Base-by-base conservation (phyloP, 2,113 vertebrate genomes). In the Corythornis madagascariensis region DNA sequence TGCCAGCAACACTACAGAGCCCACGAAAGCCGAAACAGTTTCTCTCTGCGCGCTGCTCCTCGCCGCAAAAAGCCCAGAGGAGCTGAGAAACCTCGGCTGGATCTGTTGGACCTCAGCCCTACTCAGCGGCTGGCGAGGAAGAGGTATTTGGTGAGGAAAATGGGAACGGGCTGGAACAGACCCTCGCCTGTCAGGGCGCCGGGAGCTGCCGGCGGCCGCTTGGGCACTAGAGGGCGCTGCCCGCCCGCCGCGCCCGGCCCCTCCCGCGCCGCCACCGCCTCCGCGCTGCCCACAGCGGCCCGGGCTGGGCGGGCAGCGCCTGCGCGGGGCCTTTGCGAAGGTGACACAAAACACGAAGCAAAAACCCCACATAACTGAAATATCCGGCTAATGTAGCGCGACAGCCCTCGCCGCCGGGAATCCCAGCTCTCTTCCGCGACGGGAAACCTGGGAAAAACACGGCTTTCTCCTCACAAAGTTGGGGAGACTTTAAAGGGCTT, bases 261-360 rank as follows among this genome's bases (percentile, higher is more conserved):
- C 15, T 24, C 57, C 57, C n/a, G 57, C 45, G 25, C 63, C 40
- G 63, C 63, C 26, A 17, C 38, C 10, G 24, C 35, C 52, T 13
- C 25, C 19, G 47, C 47, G 11, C 57, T 24, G 13, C 29, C 40
- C 40, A 13, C 29, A 11, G 43, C 59, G 3, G 35, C 22, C 17
- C 75, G 50, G 8, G 31, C 11, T 6, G n/a, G 4, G 52, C 64
- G 3, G 53, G 21, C 22, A 50, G 48, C 22, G 42, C 16, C 29
- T 6, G 2, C 13, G 35, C 6, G 20, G 6, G 35, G 9, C n/a
- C n/a, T 35, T 11, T 2, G 20, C 2, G 3, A 15, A 11, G 11
- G 17, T 6, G 9, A 25, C 5, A 16, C 38, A 14, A 31, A 48
- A 25, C 50, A 18, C 6, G 28, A 29, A 43, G 9, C 22, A 6